A percentile compares a stretch with the other conserved stretches of the same genome.
Evolutionary conservation across 2,888 invertebrate genomes (phyloP).

Genomic region (Cynaeus angustus): DNA sequence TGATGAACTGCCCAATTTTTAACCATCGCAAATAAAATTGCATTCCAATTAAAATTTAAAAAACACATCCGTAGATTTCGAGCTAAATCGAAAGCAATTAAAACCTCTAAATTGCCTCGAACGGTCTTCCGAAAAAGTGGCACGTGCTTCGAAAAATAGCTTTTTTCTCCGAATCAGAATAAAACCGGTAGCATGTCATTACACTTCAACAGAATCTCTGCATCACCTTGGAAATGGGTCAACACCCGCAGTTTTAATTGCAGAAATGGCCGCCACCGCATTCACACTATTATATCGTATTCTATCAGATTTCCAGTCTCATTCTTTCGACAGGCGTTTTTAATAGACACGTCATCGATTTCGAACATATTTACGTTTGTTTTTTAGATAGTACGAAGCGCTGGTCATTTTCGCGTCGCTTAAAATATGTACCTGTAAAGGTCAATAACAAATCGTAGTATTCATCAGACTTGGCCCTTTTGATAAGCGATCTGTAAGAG

Average conservation of each 20-base stretch:
- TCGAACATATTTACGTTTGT: too few relatives aligned
- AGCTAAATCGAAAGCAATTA: conserved; percentile 20
- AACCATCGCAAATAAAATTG: background rate
- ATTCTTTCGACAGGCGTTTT: conserved; percentile 7
- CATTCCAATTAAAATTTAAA: background rate
- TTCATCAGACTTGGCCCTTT: conserved; percentile 40
- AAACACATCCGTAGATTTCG: background rate
- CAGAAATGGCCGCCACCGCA: conserved; percentile 44
- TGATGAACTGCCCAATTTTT: too few relatives aligned
- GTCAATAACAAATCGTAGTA: conserved; percentile 43
- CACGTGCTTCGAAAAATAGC: conserved; percentile 2
- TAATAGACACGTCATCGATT: too few relatives aligned
- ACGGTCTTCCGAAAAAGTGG: conserved; percentile 8
- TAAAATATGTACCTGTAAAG: conserved; percentile 36
- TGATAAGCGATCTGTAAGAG: conserved; percentile 52
- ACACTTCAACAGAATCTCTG: conserved; percentile 34
- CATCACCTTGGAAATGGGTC: conserved; percentile 58
- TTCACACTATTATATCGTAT: conserved; percentile 31
- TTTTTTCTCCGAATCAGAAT: background rate
- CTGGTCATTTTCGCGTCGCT: conserved; percentile 1
- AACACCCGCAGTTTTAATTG: conserved; percentile 59
- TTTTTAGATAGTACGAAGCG: too few relatives aligned
- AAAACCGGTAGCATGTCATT: conserved; percentile 22
- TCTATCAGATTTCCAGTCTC: conserved; percentile 29
- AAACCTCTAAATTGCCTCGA: conserved; percentile 6